These are phyloP conservation scores for Calliphora vomitoria DNA, from an alignment of 2,888 invertebrate genomes.

Conservation along the genomic window DNA sequence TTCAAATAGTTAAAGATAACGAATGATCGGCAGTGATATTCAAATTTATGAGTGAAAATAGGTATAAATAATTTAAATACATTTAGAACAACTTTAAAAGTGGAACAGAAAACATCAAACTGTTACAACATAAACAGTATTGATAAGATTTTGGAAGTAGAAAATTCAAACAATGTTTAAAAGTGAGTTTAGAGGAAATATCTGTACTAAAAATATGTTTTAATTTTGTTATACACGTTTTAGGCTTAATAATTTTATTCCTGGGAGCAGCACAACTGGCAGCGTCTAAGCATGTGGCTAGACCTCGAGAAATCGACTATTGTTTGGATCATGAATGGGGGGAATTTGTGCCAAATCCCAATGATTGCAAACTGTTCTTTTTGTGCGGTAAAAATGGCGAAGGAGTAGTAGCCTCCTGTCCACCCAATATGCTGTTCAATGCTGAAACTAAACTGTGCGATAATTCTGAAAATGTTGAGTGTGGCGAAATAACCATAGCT, in stretches of 20 bases:
- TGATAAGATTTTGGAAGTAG: not conserved
- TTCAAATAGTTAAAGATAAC: conserved; percentile 11
- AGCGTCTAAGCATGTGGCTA: not conserved
- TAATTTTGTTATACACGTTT: too few species aligned
- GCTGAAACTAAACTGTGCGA: conserved; percentile 81
- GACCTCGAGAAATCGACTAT: conserved; percentile 38
- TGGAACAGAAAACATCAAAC: not conserved
- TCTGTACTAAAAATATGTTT: too few species aligned
- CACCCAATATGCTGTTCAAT: conserved; percentile 82
- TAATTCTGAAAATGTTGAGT: conserved; percentile 78
- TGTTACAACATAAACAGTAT: not conserved
- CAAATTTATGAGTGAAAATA: not conserved
- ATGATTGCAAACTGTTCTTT: conserved; percentile 81
- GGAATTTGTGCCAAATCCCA: conserved; percentile 80
- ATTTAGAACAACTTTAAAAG: not conserved
- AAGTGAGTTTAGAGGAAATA: not conserved
- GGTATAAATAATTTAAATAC: not conserved
- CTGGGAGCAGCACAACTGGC: not conserved
- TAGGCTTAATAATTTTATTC: too few species aligned
- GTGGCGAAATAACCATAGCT: conserved; percentile 63
- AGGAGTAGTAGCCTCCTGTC: conserved; percentile 81
- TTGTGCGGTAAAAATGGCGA: conserved; percentile 79
- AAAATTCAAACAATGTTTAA: not conserved
- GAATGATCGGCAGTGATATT: not conserved
- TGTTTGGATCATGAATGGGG: conserved; percentile 79